These are phyloP conservation scores for Drusus annulatus DNA, from an alignment of 1,140 invertebrate genomes.

Conservation along the genomic window DNA sequence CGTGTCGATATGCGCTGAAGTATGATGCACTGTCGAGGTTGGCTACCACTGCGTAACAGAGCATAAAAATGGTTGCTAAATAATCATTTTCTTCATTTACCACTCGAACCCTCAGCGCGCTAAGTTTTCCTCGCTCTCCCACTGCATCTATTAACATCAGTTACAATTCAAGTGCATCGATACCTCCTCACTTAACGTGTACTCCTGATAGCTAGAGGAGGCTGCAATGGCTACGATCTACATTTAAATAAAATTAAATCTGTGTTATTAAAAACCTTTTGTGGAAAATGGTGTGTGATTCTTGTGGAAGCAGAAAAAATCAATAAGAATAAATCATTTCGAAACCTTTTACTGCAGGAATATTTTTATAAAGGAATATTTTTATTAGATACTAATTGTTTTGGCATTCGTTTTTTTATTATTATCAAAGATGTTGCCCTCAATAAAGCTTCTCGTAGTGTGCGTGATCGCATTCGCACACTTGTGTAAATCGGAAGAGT, in stretches of 20 bases:
- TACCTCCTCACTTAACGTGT: slow-evolving; percentile 3
- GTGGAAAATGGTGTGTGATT: neutral
- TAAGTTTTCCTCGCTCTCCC: slow-evolving; percentile 9
- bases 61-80: slow-evolving; percentile 57
- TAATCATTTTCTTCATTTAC: slow-evolving; percentile 52
- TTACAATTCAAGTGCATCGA: slow-evolving; percentile 2
- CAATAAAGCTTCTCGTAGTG: neutral
- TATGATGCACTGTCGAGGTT: slow-evolving; percentile 53
- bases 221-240: neutral
- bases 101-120: slow-evolving; percentile 44
- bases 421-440: too few species aligned
- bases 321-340: too few species aligned
- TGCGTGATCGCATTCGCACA: neutral
- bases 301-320: too few species aligned
- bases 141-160: neutral
- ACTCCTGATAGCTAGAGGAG: neutral
- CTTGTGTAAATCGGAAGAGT: slow-evolving; percentile 11
- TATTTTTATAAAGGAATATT: too few species aligned
- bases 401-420: too few species aligned
- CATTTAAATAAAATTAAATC: neutral
- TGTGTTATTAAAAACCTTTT: neutral
- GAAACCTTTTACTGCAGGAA: too few species aligned
- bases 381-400: too few species aligned
- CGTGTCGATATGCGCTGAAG: slow-evolving; percentile 47
- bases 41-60: slow-evolving; percentile 57